Base-by-base conservation (phyloP, 2,797 vertebrate genomes). In the Lacerta viridis region DNA sequence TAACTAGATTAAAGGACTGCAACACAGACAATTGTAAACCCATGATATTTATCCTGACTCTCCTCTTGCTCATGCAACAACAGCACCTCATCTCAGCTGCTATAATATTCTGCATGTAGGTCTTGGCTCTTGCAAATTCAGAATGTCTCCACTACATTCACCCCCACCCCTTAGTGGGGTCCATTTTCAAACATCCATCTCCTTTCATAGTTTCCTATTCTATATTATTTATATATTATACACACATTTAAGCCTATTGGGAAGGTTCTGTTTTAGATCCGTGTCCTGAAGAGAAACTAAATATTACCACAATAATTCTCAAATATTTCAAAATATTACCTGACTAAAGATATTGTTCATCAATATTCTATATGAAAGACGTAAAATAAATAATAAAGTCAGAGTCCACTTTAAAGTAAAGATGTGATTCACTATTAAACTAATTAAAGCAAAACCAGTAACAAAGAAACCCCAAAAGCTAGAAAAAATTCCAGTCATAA, bases 21-120 rank as follows among this genome's bases (percentile, higher is more conserved):
- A 68, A 82, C n/a, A 85, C 11, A 82, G 36, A 86, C 41, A 86
- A 69, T 89, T 82, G 18, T 77, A 43, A 82, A 46, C 82, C 76
- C 59, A 83, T 69, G 78, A 71, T 83, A 41, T 71, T 68, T 41
- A 68, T 50, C 90, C 41, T 59, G 50, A 88, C n/a, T 61, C 25
- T 3, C 66, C 33, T 0, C 3, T 27, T 5, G 2, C 88, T 72
- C 68, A 84, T 8, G 0, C 1, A 66, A 33, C 10, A 74, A 25
- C 0, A 15, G 46, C 1, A 20, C 3, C n/a, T 11, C 55, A 29
- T 82, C 50, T 88, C 82, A 66, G 39, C 64, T 41, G 72, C 71
- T 46, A 29, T 36, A 85, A 68, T 27, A 7, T 89, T 85, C 41
- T 75, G n/a, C 41, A 66, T 39, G 17, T 50, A 59, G 27, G 27